Percentiles rank a stretch among this genome's conserved stretches.
These are phyloP conservation scores for Caretta caretta DNA, from an alignment of 2,113 vertebrate species.

Conservation along the genomic window DNA sequence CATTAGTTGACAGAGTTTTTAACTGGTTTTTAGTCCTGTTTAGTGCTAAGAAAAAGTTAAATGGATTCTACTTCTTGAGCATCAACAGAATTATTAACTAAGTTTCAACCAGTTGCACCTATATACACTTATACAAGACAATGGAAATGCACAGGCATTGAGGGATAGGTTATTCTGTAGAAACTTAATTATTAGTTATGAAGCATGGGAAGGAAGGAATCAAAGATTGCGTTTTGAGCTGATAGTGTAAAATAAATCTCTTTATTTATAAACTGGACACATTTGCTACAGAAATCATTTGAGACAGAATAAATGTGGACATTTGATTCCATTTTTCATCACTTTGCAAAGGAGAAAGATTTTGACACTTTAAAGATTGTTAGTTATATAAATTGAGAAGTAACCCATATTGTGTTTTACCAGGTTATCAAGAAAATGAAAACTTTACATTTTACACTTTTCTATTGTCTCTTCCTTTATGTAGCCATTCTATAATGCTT, in stretches of 20 bases:
- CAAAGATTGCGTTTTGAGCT: neutral
- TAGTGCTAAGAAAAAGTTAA: neutral
- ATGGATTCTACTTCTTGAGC: neutral
- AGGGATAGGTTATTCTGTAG: neutral
- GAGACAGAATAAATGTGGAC: neutral
- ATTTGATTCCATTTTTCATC: neutral
- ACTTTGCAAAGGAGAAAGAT: neutral
- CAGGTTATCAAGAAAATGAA: neutral
- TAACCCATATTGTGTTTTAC: neutral
- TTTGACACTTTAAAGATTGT: neutral
- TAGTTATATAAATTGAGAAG: neutral
- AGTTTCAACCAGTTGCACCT: neutral
- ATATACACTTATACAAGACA: neutral
- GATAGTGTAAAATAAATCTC: neutral
- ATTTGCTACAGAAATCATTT: neutral
- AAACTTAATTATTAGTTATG: neutral
- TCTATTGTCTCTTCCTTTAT: neutral
- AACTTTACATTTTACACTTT: no score
- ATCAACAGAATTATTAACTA: neutral
- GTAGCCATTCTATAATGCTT: neutral
- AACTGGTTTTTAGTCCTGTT: neutral
- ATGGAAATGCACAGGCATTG: neutral
- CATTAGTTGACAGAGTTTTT: neutral
- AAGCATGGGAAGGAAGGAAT: neutral
- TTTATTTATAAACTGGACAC: neutral